phyloP scores from a whole-genome alignment of 1,140 invertebrate genomes.

The Nephila pilipes region DNA sequence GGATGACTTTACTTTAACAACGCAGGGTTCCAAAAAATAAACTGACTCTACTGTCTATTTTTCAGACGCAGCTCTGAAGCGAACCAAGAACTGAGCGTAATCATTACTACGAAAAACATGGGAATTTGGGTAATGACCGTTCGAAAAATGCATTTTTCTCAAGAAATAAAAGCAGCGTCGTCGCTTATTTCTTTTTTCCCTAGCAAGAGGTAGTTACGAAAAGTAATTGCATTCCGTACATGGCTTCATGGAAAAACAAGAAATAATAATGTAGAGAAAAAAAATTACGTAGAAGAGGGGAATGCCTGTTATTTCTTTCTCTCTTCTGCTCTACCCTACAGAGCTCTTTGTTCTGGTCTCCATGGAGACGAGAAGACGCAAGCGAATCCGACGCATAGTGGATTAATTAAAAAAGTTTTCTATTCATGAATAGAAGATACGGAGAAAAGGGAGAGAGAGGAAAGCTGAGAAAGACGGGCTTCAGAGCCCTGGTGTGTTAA shows the following conservation, averaged over 20 bases:
- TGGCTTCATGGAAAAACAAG: conserved; percentile 56
- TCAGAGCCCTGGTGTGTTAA: conserved; percentile 43
- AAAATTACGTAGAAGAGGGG: not conserved
- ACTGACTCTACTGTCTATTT: conserved; percentile 3
- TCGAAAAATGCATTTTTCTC: conserved; percentile 59
- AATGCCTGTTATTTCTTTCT: conserved; percentile 53
- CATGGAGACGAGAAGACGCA: conserved; percentile 60
- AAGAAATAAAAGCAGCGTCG: conserved; percentile 61
- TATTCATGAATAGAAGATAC: conserved; percentile 66
- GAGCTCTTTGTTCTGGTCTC: conserved; percentile 65
- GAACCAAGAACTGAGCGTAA: conserved; percentile 9
- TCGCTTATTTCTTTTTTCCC: conserved; percentile 47
- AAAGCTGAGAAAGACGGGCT: conserved; percentile 62
- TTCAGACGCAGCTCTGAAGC: not conserved
- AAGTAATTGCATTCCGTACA: conserved; percentile 73
- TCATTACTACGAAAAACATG: conserved; percentile 63
- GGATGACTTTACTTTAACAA: conserved; percentile 62
- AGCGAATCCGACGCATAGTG: conserved; percentile 67
- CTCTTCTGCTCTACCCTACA: conserved; percentile 40
- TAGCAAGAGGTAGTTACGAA: conserved; percentile 65
- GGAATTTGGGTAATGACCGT: conserved; percentile 63
- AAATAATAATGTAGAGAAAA: conserved; percentile 7
- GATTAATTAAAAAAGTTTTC: conserved; percentile 77
- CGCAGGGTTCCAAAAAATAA: not conserved
- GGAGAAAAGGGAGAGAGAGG: not conserved